These are phyloP conservation scores for Coecobrya sp. DNA, from an alignment of 2,888 invertebrate genomes.

Conservation along the genomic window DNA sequence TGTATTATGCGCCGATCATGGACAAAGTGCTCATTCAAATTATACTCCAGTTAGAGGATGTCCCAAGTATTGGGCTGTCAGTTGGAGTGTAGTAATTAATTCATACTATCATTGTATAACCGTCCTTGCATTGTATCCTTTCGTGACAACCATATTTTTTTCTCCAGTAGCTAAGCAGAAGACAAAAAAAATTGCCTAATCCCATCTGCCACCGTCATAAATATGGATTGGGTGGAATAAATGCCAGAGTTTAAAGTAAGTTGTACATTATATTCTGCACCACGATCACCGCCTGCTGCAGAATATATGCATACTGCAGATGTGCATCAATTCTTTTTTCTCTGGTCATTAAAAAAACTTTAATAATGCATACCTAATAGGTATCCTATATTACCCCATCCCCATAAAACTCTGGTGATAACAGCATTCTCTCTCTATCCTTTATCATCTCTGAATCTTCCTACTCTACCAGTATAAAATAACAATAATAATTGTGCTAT, in stretches of 20 bases:
- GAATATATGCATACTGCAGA: too few species aligned
- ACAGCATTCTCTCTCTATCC: too few species aligned
- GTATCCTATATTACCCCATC: too few species aligned
- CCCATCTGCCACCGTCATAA: neutral
- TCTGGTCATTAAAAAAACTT: too few species aligned
- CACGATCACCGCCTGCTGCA: too few species aligned
- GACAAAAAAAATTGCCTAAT: neutral
- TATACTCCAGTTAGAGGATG: neutral
- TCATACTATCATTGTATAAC: neutral
- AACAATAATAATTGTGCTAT: neutral
- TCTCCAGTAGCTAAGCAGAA: neutral
- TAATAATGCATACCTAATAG: too few species aligned
- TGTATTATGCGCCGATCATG: too few species aligned
- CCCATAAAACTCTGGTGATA: too few species aligned
- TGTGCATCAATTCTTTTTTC: too few species aligned
- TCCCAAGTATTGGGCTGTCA: neutral
- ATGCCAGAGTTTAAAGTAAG: too few species aligned
- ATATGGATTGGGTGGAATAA: too few species aligned
- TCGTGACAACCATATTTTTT: neutral
- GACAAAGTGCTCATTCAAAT: neutral
- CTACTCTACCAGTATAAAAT: neutral
- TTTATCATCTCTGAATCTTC: neutral
- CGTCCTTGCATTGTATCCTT: neutral
- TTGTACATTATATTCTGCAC: too few species aligned
- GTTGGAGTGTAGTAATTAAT: neutral